phyloP scores from a whole-genome alignment of 2,113 vertebrate genomes.

The Notarius quadriscutis region DNA sequence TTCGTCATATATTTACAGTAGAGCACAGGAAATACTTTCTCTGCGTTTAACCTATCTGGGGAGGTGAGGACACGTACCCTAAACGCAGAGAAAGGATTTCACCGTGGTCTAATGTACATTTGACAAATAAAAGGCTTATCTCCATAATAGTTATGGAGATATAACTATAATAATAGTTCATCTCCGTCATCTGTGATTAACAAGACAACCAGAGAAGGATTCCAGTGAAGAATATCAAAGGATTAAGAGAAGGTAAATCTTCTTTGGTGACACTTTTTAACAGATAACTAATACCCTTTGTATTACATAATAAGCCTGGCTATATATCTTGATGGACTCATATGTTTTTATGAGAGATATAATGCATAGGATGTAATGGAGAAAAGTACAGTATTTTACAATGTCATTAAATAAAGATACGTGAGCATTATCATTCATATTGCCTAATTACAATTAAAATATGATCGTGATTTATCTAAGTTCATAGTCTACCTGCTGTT shows the following conservation, averaged over 20 bases:
- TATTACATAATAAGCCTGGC: neutral
- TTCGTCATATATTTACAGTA: too few relatives aligned
- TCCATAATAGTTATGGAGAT: too few relatives aligned
- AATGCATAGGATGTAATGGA: neutral
- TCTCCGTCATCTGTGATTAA: neutral
- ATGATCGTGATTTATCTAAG: constrained; percentile 34
- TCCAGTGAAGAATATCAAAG: neutral
- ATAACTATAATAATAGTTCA: too few relatives aligned
- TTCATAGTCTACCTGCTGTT: constrained; percentile 62
- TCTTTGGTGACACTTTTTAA: neutral
- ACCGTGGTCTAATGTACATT: too few relatives aligned
- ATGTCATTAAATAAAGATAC: neutral
- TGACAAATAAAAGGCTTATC: too few relatives aligned
- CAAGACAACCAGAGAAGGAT: neutral
- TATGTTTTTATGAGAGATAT: neutral
- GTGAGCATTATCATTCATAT: neutral
- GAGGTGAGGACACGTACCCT: too few relatives aligned
- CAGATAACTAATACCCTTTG: neutral
- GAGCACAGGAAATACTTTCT: too few relatives aligned
- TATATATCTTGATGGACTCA: neutral
- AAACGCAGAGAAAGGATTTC: too few relatives aligned
- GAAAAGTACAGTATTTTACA: neutral
- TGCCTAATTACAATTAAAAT: neutral
- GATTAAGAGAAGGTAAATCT: neutral
- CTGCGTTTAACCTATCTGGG: too few relatives aligned